A percentile compares a stretch with the other conserved stretches of the same genome.
phyloP scores from a whole-genome alignment of 1,140 invertebrate genomes.

The Tetragonula clypearis region DNA sequence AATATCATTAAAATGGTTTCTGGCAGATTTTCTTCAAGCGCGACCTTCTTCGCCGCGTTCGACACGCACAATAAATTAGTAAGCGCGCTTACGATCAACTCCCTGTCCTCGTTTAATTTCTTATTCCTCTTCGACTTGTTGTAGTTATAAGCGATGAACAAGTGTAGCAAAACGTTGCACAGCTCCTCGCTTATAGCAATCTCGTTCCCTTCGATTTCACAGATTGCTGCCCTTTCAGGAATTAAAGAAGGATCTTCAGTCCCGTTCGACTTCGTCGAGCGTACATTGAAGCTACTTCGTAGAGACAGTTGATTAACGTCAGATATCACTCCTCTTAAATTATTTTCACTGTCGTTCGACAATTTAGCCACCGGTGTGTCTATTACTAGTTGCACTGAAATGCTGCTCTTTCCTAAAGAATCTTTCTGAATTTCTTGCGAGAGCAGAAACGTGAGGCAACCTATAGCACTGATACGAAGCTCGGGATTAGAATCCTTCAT shows the following conservation, averaged over 20 bases:
- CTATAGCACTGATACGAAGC: slow-evolving; percentile 71
- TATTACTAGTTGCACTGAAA: slow-evolving; percentile 58
- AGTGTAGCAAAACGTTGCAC: slow-evolving; percentile 78
- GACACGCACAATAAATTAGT: slow-evolving; percentile 81
- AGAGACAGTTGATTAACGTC: slow-evolving; percentile 68
- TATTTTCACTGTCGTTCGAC: slow-evolving; percentile 23
- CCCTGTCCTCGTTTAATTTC: slow-evolving; percentile 73
- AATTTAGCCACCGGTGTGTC: slow-evolving; percentile 53
- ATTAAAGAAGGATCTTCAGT: slow-evolving; percentile 18
- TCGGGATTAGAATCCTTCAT: slow-evolving; percentile 69
- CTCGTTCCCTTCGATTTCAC: slow-evolving; percentile 12
- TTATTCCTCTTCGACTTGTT: slow-evolving; percentile 70
- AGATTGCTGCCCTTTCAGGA: slow-evolving; percentile 5
- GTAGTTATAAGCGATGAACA: slow-evolving; percentile 80
- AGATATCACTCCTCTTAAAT: slow-evolving; percentile 57
- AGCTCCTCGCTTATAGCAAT: slow-evolving; percentile 76
- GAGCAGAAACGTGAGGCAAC: slow-evolving; percentile 72
- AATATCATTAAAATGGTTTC: slow-evolving; percentile 76
- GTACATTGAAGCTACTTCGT: slow-evolving; percentile 42
- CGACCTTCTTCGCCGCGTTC: slow-evolving; percentile 78
- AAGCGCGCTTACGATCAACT: slow-evolving; percentile 77
- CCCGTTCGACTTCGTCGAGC: slow-evolving; percentile 43
- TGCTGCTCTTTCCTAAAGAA: slow-evolving; percentile 56
- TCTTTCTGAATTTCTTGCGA: slow-evolving; percentile 74
- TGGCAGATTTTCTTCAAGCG: slow-evolving; percentile 75